Conservation (phyloP, 2,113 vertebrate genomes). For the Seriola aureovittata region DNA sequence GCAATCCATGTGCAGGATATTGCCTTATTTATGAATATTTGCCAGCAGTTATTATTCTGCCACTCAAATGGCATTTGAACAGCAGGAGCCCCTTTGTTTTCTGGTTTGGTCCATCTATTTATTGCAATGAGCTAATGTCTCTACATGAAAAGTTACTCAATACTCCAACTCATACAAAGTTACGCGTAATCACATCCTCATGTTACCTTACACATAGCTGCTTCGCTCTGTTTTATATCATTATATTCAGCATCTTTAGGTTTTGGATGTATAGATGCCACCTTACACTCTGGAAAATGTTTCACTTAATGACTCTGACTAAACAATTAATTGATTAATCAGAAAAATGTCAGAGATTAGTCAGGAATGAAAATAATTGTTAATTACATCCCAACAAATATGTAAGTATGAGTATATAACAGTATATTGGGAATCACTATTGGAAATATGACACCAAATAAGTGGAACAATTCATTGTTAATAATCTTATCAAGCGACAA, state of each 20-base stretch:
- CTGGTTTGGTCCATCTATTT: conserved; percentile 7
- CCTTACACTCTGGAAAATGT: no score
- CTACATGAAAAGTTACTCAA: conserved; percentile 11
- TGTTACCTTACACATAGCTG: background rate
- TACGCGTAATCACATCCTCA: background rate
- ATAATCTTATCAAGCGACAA: background rate
- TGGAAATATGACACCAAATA: no score
- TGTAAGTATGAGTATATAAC: no score
- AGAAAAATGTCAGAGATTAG: no score
- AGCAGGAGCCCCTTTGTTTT: conserved; percentile 28
- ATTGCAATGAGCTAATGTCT: background rate
- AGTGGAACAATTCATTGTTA: background rate
- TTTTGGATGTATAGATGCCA: no score
- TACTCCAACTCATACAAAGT: background rate
- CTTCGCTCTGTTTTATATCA: no score
- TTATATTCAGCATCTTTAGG: no score
- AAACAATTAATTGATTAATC: no score
- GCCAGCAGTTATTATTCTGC: conserved; percentile 33
- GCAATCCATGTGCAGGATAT: conserved; percentile 1
- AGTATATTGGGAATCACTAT: no score
- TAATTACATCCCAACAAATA: no score
- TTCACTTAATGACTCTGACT: no score
- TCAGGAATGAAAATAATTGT: no score
- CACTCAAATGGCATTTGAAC: conserved; percentile 16
- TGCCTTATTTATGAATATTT: conserved; percentile 37